Base-by-base conservation (phyloP, 2,113 vertebrate species). In the Brachyistius frenatus region DNA sequence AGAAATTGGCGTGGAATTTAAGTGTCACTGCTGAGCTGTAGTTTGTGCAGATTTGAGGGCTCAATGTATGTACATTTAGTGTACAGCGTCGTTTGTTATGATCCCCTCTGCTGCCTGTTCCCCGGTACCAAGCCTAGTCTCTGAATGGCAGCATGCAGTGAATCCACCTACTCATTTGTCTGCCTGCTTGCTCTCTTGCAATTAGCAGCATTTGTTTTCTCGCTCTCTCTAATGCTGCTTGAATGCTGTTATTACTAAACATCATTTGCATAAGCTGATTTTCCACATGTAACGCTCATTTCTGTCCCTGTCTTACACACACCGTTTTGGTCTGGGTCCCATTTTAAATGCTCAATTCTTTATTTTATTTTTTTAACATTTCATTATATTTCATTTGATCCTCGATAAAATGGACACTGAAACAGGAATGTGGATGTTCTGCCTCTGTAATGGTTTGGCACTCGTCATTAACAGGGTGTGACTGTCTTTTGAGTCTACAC, bases 221-320 rank as follows among this genome's bases (percentile, higher is more conserved):
- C 78, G 76, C 73, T 73, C 70, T 54, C 32, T 16, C 80, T 84
- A 81, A 87, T 75, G 77, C 81, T 60, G 61, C 89, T 76, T 73
- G 72, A 89, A 90, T 81, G 82, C 81, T 84, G 81, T 89, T 90
- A 92, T 90, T 88, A 87, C 80, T 58, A 79, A 85, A 81, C 85
- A 78, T 58, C 60, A 88, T 91, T 91, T 92, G 83, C 86, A 90
- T 92, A 92, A 92, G 88, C 89, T 77, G 86, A 76, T 89, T 93
- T 91, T 82, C 84, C 68, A 70, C 85, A 82, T 81, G 78, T 76
- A 75, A 78, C 37, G 14, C 88, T 86, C 50, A 56, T 87, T 91
- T 78, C 81, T 76, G 73, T 55, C 61, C 35, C 62, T 56, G 61
- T 86, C 68, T 82, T 73, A 44, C 76, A 67, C 61, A 41, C 60